phyloP scores from a whole-genome alignment of 1,140 invertebrate genomes.

The Berghia stephanieae region DNA sequence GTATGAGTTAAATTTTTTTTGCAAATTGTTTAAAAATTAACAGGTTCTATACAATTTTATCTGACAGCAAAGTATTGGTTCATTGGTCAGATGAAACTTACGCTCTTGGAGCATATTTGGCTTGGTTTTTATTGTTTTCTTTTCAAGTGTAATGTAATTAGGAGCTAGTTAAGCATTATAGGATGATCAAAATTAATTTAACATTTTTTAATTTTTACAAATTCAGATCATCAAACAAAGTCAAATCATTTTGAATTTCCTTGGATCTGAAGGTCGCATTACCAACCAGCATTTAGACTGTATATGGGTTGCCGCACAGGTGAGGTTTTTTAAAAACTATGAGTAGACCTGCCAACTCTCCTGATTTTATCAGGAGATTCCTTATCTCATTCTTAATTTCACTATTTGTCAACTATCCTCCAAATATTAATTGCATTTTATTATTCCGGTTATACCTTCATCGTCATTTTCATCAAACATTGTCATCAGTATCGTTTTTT shows the following conservation, averaged over 20 bases:
- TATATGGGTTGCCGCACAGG: conserved; percentile 91
- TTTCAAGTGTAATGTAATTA: background rate
- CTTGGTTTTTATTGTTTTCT: background rate
- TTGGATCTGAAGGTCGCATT: conserved; percentile 89
- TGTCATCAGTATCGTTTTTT: too few relatives aligned
- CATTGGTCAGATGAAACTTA: background rate
- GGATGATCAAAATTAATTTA: background rate
- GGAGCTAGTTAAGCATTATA: too few relatives aligned
- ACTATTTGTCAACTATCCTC: too few relatives aligned
- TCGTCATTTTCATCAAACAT: too few relatives aligned
- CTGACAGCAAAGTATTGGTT: background rate
- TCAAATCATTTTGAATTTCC: conserved; percentile 89
- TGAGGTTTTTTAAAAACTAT: conserved; percentile 32
- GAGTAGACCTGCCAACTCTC: background rate
- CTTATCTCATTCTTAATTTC: background rate
- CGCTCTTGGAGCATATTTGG: background rate
- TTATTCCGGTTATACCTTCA: too few relatives aligned
- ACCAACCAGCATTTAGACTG: conserved; percentile 91
- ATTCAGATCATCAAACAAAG: conserved; percentile 89
- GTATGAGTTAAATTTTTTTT: too few relatives aligned
- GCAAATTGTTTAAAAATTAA: too few relatives aligned
- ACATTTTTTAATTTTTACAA: conserved; percentile 5
- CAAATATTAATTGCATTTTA: too few relatives aligned
- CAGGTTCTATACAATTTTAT: background rate
- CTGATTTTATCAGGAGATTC: too few relatives aligned